phyloP scores from a whole-genome alignment of 2,113 vertebrate species.

The Perccottus glenii region DNA sequence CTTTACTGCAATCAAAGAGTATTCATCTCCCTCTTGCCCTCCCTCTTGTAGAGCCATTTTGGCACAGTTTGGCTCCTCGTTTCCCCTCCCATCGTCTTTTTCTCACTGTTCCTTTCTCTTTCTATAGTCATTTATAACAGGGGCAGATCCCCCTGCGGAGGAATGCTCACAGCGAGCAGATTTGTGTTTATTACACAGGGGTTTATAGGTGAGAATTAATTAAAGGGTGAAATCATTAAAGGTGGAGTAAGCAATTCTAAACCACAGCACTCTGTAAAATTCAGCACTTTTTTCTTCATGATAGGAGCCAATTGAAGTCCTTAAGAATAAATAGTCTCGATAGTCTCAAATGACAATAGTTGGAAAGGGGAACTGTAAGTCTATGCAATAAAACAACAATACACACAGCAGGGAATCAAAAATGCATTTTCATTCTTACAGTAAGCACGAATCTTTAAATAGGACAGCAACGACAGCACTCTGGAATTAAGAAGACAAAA shows the following conservation, averaged over 20 bases:
- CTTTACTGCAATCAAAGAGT: slow-evolving; percentile 69
- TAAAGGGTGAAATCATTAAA: slow-evolving; percentile 67
- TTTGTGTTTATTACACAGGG: slow-evolving; percentile 47
- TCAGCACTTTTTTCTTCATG: slow-evolving; percentile 1
- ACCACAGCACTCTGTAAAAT: not conserved
- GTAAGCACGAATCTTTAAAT: too few relatives aligned
- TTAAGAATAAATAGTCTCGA: not conserved
- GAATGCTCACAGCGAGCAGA: slow-evolving; percentile 16
- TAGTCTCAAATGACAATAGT: not conserved
- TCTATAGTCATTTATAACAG: slow-evolving; percentile 26
- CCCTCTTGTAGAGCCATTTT: slow-evolving; percentile 52
- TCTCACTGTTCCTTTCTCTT: slow-evolving; percentile 19
- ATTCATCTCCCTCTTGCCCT: slow-evolving; percentile 63
- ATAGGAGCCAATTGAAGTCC: not conserved
- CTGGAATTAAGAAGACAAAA: not conserved
- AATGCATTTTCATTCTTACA: not conserved
- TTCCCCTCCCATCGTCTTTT: slow-evolving; percentile 26
- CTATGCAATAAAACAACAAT: not conserved
- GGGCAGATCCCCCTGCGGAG: slow-evolving; percentile 24
- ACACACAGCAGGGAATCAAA: not conserved
- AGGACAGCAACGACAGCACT: not conserved
- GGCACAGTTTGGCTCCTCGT: slow-evolving; percentile 51
- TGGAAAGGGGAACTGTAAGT: not conserved
- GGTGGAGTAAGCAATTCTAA: slow-evolving; percentile 35
- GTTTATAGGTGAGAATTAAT: slow-evolving; percentile 64